A percentile compares a stretch with the other conserved stretches of the same genome.
Evolutionary conservation across 2,888 invertebrate genomes (phyloP).

Genomic region (Spilosoma lubricipeda): DNA sequence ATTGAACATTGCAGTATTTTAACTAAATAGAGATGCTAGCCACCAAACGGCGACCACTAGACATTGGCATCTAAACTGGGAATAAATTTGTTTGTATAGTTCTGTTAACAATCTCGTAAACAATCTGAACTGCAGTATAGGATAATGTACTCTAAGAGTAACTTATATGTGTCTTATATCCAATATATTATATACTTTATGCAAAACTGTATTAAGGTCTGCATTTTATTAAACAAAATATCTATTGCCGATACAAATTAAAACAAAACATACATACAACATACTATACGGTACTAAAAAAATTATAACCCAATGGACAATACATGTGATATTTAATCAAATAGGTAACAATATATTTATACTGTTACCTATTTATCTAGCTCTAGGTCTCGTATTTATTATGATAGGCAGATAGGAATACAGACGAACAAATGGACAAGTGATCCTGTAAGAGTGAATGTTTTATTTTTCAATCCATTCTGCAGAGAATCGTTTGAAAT

Average conservation of each 20-base stretch:
- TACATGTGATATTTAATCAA: too few species aligned
- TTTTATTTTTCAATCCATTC: not conserved
- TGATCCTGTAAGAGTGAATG: not conserved
- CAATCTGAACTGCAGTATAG: constrained; percentile 26
- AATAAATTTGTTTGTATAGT: too few species aligned
- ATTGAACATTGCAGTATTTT: constrained; percentile 47
- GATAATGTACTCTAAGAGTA: not conserved
- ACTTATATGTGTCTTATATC: not conserved
- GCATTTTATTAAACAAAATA: not conserved
- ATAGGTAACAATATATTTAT: too few species aligned
- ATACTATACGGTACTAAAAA: too few species aligned
- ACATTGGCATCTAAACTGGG: constrained; percentile 39
- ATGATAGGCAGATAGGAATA: too few species aligned
- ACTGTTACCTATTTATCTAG: too few species aligned
- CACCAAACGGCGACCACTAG: constrained; percentile 39
- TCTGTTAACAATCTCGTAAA: constrained; percentile 23
- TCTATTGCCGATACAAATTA: not conserved
- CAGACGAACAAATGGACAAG: not conserved
- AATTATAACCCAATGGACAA: too few species aligned
- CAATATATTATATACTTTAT: not conserved
- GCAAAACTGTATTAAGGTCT: not conserved
- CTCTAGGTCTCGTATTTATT: too few species aligned
- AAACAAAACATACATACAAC: too few species aligned
- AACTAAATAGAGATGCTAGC: constrained; percentile 50
- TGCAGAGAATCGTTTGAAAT: not conserved